Evolutionary conservation across 2,888 invertebrate genomes (phyloP).

Genomic region (Ormyrus rosae): DNA sequence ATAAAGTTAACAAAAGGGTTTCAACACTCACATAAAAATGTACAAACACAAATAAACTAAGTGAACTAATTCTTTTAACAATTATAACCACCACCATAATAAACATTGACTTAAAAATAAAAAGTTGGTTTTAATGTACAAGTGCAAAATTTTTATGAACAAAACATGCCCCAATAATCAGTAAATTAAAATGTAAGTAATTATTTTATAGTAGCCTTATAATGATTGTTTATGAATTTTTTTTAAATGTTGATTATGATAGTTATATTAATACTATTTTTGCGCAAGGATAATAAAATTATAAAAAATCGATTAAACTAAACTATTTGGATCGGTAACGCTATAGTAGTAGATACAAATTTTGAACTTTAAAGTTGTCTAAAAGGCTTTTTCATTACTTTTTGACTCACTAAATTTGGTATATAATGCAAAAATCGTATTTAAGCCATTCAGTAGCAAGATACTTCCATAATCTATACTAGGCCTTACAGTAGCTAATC

Average conservation of each 20-base stretch:
- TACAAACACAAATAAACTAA: constrained; percentile 24
- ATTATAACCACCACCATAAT: constrained; percentile 50
- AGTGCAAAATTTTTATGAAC: constrained; percentile 29
- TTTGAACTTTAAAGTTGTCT: constrained; percentile 9
- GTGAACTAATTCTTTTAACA: constrained; percentile 32
- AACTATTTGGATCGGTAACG: background rate
- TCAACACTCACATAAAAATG: constrained; percentile 11
- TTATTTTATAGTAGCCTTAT: too few species aligned
- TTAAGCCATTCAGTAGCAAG: constrained; percentile 52
- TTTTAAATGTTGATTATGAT: constrained; percentile 2
- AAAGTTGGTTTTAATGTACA: constrained; percentile 46
- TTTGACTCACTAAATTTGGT: constrained; percentile 27
- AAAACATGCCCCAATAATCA: constrained; percentile 33
- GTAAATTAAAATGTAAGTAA: constrained; percentile 11
- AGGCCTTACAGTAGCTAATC: constrained; percentile 31
- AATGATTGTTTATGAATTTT: background rate
- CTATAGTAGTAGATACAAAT: too few species aligned
- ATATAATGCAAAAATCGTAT: constrained; percentile 23
- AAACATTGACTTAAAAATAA: constrained; percentile 20
- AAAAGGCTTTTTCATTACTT: constrained; percentile 6
- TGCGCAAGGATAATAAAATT: constrained; percentile 2
- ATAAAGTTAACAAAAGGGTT: constrained; percentile 6
- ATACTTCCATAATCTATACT: background rate
- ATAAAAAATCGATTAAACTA: background rate
- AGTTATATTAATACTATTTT: constrained; percentile 7